These are phyloP conservation scores for Drosophila melanogaster DNA, from an alignment of 1,140 invertebrate species.

Conservation along the genomic window DNA sequence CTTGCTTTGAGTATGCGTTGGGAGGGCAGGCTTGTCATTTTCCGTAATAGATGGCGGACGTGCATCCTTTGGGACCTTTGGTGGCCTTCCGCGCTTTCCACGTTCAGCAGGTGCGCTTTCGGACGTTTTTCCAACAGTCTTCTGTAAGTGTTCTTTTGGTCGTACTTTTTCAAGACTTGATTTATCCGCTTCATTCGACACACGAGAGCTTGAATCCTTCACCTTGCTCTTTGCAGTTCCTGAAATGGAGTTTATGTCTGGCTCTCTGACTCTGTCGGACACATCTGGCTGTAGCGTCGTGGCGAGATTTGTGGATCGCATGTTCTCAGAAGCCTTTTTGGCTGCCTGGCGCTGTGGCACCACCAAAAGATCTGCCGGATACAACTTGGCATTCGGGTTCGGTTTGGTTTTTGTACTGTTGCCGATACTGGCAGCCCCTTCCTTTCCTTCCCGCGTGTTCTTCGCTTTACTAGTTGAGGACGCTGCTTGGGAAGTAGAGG, in stretches of 20 bases:
- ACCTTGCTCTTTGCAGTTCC: constrained; percentile 31
- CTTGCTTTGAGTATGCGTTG: constrained; percentile 14
- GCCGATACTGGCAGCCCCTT: neutral
- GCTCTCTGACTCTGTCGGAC: constrained; percentile 56
- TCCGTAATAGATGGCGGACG: constrained; percentile 9
- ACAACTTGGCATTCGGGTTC: constrained; percentile 65
- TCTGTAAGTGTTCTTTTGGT: constrained; percentile 51
- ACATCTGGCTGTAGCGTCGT: constrained; percentile 44
- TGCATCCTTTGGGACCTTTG: constrained; percentile 47
- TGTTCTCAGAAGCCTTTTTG: constrained; percentile 95
- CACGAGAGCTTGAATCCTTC: constrained; percentile 31
- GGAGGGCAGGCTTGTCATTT: constrained; percentile 38
- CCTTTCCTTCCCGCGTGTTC: constrained; percentile 40
- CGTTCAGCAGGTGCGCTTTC: constrained; percentile 58
- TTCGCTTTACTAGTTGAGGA: constrained; percentile 48
- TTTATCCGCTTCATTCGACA: constrained; percentile 15
- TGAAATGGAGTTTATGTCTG: constrained; percentile 22
- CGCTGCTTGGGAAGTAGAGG: constrained; percentile 22
- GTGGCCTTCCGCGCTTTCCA: constrained; percentile 73
- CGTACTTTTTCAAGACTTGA: constrained; percentile 33
- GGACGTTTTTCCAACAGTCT: constrained; percentile 36
- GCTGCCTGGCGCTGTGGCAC: constrained; percentile 96
- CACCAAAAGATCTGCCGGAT: constrained; percentile 91
- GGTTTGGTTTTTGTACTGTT: constrained; percentile 27
- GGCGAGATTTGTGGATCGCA: constrained; percentile 87